A percentile compares a stretch with the other conserved stretches of the same genome.
phyloP scores from a whole-genome alignment of 2,113 vertebrate species.

The Rhabdomys dilectus region DNA sequence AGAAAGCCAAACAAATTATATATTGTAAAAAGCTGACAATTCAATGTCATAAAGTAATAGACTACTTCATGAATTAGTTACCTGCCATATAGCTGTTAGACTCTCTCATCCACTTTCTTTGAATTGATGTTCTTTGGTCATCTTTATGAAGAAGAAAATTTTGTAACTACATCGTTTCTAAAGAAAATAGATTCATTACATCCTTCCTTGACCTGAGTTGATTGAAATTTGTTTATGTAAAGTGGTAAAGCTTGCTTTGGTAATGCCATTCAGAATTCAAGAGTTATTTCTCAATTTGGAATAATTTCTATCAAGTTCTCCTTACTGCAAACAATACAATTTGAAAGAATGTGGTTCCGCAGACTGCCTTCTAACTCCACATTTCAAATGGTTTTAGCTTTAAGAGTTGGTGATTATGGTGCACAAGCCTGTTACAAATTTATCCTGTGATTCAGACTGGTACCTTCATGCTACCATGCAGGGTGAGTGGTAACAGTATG shows the following conservation, averaged over 20 bases:
- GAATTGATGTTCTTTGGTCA: neutral
- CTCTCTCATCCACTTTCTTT: neutral
- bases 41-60: neutral
- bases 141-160: conserved; percentile 28
- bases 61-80: neutral
- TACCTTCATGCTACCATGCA: neutral
- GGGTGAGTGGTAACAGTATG: neutral
- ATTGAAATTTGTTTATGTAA: neutral
- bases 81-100: neutral
- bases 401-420: neutral
- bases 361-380: neutral
- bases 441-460: neutral
- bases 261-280: neutral
- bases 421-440: neutral
- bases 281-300: neutral
- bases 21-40: neutral
- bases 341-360: neutral
- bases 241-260: neutral
- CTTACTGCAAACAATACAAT: neutral
- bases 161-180: conserved; percentile 24
- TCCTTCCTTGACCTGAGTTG: neutral
- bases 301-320: neutral
- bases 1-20: conserved; percentile 1
- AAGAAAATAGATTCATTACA: neutral
- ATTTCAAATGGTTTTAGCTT: neutral